Percentiles rank a stretch among this genome's conserved stretches.
Evolutionary conservation across 1,140 invertebrate genomes (phyloP).

Genomic region (Euglossa dilemma): DNA sequence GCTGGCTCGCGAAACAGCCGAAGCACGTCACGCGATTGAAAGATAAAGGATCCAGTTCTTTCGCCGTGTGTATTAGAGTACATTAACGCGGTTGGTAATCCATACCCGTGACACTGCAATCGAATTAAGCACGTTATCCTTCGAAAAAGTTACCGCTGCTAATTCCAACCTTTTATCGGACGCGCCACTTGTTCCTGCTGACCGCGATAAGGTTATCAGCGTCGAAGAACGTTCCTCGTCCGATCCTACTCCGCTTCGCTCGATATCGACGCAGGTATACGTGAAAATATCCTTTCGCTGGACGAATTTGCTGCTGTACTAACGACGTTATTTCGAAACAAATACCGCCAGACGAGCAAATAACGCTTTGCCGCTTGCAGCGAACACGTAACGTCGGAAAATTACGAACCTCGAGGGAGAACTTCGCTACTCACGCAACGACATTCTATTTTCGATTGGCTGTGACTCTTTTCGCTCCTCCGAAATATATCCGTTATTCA

Average conservation of each 20-base stretch:
- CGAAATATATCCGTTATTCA: constrained; percentile 29
- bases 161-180: not conserved
- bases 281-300: too few species aligned
- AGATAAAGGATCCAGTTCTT: constrained; percentile 23
- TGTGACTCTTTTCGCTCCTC: not conserved
- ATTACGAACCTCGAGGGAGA: not conserved
- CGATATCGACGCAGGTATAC: too few species aligned
- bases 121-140: constrained; percentile 23
- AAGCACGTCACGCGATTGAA: not conserved
- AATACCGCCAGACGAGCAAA: not conserved
- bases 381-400: not conserved
- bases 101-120: constrained; percentile 7
- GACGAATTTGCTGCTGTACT: not conserved
- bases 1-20: not conserved
- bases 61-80: constrained; percentile 2
- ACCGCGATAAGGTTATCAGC: not conserved
- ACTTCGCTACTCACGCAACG: not conserved
- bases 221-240: not conserved
- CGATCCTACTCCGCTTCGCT: too few species aligned
- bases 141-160: constrained; percentile 1
- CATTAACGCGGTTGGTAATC: not conserved
- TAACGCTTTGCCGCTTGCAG: not conserved
- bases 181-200: not conserved
- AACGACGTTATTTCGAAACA: not conserved
- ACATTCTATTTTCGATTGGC: not conserved